Base-by-base conservation (phyloP, 2,888 invertebrate species). In the Apantesis nais region DNA sequence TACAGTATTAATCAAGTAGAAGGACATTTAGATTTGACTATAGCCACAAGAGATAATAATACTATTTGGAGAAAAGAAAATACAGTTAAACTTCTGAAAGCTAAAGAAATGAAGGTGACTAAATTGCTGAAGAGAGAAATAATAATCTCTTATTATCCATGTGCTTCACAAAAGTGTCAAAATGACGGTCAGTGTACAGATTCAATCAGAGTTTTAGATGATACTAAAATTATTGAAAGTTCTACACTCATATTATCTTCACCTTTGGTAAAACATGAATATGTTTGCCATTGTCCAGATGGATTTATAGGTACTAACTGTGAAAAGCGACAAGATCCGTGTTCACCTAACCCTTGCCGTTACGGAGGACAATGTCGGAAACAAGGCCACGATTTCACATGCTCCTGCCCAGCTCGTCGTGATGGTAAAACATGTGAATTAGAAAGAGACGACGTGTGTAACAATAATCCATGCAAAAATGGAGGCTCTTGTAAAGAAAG, bases 401-500 rank as follows among this genome's bases (percentile, higher is more conserved):
- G 99, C 85, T 95, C 96, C 4, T 99, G 99, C 87, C 97, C 98
- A 0, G 89, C 96, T 0, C 96, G 97, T 69, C 96, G 97, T 72
- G 97, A 98, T 86, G 99, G 99, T 1, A 97, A 97, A 86, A 95
- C 97, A 41, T 99, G 99, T 86, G 98, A 99, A 86, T 89, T 97
- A 68, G 98, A 98, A 88, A 96, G 97, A 80, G 97, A 98, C 48
- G 98, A 98, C 83, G 97, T 97, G 0, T 99, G 99, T 86, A 97
- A 97, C 67, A 97, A 96, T 67, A 97, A 97, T 86, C 98, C 98
- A 0, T 99, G 99, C 87, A 96, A 97, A 83, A 99, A 99, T 88
- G 98, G 98, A 14, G 99, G 99, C 3, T 98, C 98, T 0, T 99
- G 99, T 83, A 97, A 98, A 80, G 98, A 98, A 86, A 98, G 98